Base-by-base conservation (phyloP, 2,797 vertebrate genomes). In the Antrozous pallidus region DNA sequence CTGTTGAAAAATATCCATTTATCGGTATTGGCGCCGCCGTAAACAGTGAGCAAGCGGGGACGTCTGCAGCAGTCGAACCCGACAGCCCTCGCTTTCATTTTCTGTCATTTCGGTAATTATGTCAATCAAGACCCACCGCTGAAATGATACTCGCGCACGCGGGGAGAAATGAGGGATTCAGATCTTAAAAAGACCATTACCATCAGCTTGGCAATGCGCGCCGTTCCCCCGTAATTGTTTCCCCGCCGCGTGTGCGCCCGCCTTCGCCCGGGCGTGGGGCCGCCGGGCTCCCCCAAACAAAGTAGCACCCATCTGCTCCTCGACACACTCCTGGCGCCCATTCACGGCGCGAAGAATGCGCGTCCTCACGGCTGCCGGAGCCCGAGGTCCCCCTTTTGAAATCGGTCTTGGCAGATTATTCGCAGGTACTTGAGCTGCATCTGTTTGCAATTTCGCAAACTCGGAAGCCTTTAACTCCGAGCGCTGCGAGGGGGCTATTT, bases 371-470 rank as follows among this genome's bases (percentile, higher is more conserved):
- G 99, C 99, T 99, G 99, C 99, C 99, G 99, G 99, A 99, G 99
- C 99, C 99, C 99, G 99, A 99, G 99, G 99, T 99, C 99, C 99
- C 99, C 99, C 99, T 99, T 99, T 99, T 99, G 99, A 99, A 99
- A 99, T 99, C 99, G 99, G 99, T 99, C 99, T 99, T 99, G 99
- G 99, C 99, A 99, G 99, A 99, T 99, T 99, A 99, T 99, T 99
- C 99, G 99, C 99, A 99, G 99, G 99, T 99, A 99, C 99, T 99
- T 99, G 99, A 99, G 99, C 99, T 99, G 99, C 99, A 99, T 99
- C 99, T 99, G 99, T 99, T 99, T 99, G 99, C 99, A 99, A 99
- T 99, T 99, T 99, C 99, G 99, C 99, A 99, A 99, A 99, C 99
- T 99, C 99, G 98, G 99, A 99, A 99, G 99, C 99, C 99, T 99